phyloP scores from a whole-genome alignment of 1,140 invertebrate species.

The Stegodyphus dumicola region DNA sequence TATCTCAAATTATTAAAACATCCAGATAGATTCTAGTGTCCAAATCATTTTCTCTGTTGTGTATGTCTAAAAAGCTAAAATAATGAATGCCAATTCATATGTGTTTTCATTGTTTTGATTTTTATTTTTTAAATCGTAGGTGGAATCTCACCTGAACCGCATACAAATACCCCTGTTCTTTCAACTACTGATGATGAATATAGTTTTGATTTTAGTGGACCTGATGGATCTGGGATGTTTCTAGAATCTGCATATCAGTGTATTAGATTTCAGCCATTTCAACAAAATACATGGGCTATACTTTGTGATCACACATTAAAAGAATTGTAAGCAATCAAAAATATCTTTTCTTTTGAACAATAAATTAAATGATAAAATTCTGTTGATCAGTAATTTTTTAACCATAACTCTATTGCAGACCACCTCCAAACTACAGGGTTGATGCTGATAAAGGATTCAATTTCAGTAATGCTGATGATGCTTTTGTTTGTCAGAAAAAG shows the following conservation, averaged over 20 bases:
- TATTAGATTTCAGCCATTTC: constrained; percentile 89
- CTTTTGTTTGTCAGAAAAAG: constrained; percentile 99
- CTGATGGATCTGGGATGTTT: constrained; percentile 70
- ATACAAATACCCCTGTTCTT: constrained; percentile 35
- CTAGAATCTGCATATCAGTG: constrained; percentile 81
- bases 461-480: constrained; percentile 95
- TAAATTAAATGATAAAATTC: no score
- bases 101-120: neutral
- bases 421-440: constrained; percentile 86
- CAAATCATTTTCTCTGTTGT: no score
- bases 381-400: no score
- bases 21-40: no score
- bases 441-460: constrained; percentile 98
- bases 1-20: no score
- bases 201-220: constrained; percentile 70
- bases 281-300: constrained; percentile 84
- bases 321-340: constrained; percentile 77
- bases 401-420: constrained; percentile 70
- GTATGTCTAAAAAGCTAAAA: no score
- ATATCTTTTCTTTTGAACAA: no score
- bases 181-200: constrained; percentile 71
- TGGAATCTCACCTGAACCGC: constrained; percentile 64
- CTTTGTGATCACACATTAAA: constrained; percentile 88
- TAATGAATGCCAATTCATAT: no score
- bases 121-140: constrained; percentile 7